phyloP scores from a whole-genome alignment of 1,140 invertebrate species.

The Drosophila punjabiensis region DNA sequence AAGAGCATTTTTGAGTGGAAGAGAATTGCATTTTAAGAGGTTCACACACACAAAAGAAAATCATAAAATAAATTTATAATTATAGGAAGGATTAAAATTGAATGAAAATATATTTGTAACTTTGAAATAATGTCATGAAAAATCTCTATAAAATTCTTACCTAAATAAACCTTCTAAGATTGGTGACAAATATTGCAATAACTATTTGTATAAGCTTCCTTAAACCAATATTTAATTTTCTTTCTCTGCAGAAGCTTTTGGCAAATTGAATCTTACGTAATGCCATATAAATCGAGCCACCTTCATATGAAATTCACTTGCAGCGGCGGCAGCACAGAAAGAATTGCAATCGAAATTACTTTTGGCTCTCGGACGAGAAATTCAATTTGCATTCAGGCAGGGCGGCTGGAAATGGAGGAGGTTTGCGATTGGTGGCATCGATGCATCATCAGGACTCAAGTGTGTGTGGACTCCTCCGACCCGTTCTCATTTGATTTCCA shows the following conservation, averaged over 20 bases:
- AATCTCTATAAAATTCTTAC: too few species aligned
- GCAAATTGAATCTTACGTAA: slow-evolving; percentile 54
- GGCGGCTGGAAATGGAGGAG: slow-evolving; percentile 19
- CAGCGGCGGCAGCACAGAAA: slow-evolving; percentile 38
- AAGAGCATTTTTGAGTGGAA: slow-evolving; percentile 8
- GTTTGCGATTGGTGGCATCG: slow-evolving; percentile 12
- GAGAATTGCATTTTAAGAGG: slow-evolving; percentile 8
- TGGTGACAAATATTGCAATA: not conserved
- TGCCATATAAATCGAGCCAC: slow-evolving; percentile 52
- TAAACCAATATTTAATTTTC: not conserved
- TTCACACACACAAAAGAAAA: slow-evolving; percentile 3
- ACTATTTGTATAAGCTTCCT: not conserved
- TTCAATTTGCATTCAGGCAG: slow-evolving; percentile 56
- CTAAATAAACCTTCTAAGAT: not conserved
- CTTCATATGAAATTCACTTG: slow-evolving; percentile 65
- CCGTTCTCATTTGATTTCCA: not conserved
- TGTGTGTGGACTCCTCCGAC: slow-evolving; percentile 20
- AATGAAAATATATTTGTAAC: too few species aligned
- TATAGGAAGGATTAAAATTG: too few species aligned
- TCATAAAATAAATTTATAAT: not conserved
- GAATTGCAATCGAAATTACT: slow-evolving; percentile 61
- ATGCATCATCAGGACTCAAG: slow-evolving; percentile 43
- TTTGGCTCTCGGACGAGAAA: slow-evolving; percentile 43
- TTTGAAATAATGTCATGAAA: too few species aligned
- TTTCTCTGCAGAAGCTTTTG: slow-evolving; percentile 33